Evolutionary conservation across 2,113 vertebrate genomes (phyloP).

Genomic region (Cavia aperea): DNA sequence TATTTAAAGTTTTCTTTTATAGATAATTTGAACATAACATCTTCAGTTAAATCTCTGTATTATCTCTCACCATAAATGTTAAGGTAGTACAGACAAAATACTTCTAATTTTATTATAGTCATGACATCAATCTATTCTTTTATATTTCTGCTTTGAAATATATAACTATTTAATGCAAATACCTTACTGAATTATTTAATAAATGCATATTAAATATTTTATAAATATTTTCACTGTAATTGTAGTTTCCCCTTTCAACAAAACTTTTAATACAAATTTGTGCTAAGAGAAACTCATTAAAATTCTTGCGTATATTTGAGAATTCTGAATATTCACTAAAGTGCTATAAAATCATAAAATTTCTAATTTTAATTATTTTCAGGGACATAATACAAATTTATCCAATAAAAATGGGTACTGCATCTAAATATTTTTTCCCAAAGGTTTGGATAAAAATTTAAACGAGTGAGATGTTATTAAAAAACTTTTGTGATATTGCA

Average conservation of each 20-base stretch:
- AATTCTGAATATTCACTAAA: constrained; percentile 28
- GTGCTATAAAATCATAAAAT: background rate
- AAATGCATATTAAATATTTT: background rate
- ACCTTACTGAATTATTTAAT: too few species aligned
- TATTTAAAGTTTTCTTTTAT: background rate
- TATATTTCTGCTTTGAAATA: background rate
- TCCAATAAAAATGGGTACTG: background rate
- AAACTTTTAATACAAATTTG: background rate
- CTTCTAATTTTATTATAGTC: background rate
- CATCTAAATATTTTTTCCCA: background rate
- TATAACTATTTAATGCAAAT: background rate
- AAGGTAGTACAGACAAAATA: background rate
- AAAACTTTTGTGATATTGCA: background rate
- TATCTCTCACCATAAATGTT: background rate
- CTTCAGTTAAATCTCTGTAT: background rate
- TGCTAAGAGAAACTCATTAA: background rate
- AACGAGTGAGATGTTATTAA: background rate
- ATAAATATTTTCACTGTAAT: background rate
- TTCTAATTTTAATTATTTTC: constrained; percentile 30
- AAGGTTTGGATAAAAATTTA: background rate
- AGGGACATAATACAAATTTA: background rate
- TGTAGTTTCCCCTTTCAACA: background rate
- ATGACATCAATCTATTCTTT: background rate
- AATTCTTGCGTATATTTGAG: background rate
- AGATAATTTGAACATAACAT: background rate